Evolutionary conservation across 2,888 invertebrate genomes (phyloP), one percentile per base, ranked within the genome.

Genomic region (Rhingia campestris): DNA sequence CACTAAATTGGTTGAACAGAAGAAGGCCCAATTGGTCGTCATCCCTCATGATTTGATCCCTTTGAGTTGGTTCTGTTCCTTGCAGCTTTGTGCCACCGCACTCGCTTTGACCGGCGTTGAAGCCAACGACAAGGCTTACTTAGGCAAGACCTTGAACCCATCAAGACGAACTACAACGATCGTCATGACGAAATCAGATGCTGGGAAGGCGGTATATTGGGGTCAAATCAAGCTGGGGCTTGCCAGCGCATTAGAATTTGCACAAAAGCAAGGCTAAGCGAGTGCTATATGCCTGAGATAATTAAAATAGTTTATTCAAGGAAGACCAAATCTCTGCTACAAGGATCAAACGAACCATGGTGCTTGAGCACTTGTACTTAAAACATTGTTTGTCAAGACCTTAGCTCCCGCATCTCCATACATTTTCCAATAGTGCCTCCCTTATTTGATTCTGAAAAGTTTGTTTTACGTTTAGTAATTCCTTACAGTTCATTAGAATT

Each of bases 121-220:
- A n/a, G n/a, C n/a, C n/a, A n/a, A n/a, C n/a, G n/a, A n/a, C n/a
- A n/a, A n/a, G n/a, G n/a, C n/a, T n/a, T n/a, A n/a, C n/a, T n/a
- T n/a, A n/a, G n/a, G n/a, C n/a, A n/a, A n/a, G n/a, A n/a, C n/a
- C n/a, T n/a, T n/a, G n/a, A n/a, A n/a, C n/a, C n/a, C n/a, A n/a
- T n/a, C 90, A 97, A 96, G 93, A 98, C 98, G 32, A 99, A 99
- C 95, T 99, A 98, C 94, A 99, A 99, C 91, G 99, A 99, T 90
- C 95, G 99, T 86, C 96, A 95, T 88, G 99, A 99, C 89, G 99
- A 99, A 93, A 96, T 99, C 91, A n/a, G n/a, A n/a, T n/a, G n/a
- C n/a, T 99, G 99, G 99, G 99, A 99, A 88, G 99, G 99, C 92
- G 99, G 99, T 91, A 92, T 97, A 81, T 95, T 99, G 91, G 99